These are phyloP conservation scores for Leptopilina drosophilae DNA, from an alignment of 2,888 invertebrate species.

Conservation along the genomic window DNA sequence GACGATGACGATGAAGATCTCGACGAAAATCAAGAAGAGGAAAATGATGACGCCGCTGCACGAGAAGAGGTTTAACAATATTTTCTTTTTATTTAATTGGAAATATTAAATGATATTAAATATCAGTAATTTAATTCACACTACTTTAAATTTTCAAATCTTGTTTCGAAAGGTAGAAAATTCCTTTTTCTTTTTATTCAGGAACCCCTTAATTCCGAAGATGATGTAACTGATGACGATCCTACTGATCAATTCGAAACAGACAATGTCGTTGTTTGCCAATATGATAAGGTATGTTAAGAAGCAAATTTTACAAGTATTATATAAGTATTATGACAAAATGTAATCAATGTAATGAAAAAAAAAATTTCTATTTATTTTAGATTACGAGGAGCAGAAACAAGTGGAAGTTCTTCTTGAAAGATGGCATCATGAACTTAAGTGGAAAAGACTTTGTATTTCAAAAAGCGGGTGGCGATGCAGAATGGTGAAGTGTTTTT, in stretches of 20 bases:
- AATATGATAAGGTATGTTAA: constrained; percentile 94
- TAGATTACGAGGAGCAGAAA: constrained; percentile 98
- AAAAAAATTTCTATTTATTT: constrained; percentile 46
- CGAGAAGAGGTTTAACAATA: constrained; percentile 71
- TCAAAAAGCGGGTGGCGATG: constrained; percentile 99
- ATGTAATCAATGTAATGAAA: background rate
- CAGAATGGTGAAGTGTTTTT: constrained; percentile 90
- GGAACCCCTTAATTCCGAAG: constrained; percentile 97
- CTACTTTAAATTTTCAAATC: too few relatives aligned
- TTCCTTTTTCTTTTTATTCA: constrained; percentile 70
- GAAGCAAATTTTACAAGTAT: background rate
- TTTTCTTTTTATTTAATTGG: background rate
- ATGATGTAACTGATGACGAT: constrained; percentile 98
- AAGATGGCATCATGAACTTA: constrained; percentile 99
- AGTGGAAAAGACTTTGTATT: constrained; percentile 99
- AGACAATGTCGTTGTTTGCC: constrained; percentile 99
- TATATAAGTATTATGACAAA: background rate
- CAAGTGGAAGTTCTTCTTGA: constrained; percentile 99
- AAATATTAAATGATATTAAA: too few relatives aligned
- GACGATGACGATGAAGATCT: constrained; percentile 78
- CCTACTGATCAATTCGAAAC: constrained; percentile 97
- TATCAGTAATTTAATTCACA: too few relatives aligned
- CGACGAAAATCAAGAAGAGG: constrained; percentile 77
- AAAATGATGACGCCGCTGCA: constrained; percentile 74
- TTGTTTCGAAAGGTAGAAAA: background rate